Evolutionary conservation across 2,797 vertebrate genomes (phyloP), one percentile per base, ranked within the genome.

Genomic region (Scarus forsteni): DNA sequence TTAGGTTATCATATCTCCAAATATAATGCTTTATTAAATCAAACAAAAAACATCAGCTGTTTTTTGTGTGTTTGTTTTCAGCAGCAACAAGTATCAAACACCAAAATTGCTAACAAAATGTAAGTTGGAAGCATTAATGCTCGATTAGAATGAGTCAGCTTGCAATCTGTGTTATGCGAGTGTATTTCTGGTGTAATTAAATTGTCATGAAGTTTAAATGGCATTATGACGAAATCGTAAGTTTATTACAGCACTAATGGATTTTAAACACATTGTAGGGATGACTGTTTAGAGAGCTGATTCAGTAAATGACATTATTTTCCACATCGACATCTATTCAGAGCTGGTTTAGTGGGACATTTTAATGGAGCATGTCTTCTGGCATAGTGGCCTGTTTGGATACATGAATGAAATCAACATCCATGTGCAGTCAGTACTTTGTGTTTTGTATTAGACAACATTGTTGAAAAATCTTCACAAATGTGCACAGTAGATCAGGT

Each of bases 191-290:
- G 44, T 2, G 0, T 74, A 77, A 79, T 79, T 36, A 60, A 64
- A 56, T 77, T 67, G 46, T 49, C 34, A 51, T 52, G 40, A 60
- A 73, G 66, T 72, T 66, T 38, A 57, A 78, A 66, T 61, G 16
- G 71, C 83, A 79, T 70, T n/a, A 59, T 60, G 75, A 76, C 70
- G 63, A 77, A 79, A 77, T 78, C 71, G 60, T 70, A 71, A 71
- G 51, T 80, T 80, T 61, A 70, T 79, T 81, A 60, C 18, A 12
- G 46, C 71, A 49, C 12, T 63, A 73, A 79, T 79, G 66, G 63
- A 71, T 53, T 80, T 61, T 66, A 73, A 70, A 43, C 57, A 77
- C 49, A 51, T 39, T 70, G 57, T 7, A 55, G 60, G 48, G 59
- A 73, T 64, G 48, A 48, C 18, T 66, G 49, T 49, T n/a, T 52